phyloP scores from a whole-genome alignment of 2,888 invertebrate genomes.

The Rhogogaster chlorosoma region DNA sequence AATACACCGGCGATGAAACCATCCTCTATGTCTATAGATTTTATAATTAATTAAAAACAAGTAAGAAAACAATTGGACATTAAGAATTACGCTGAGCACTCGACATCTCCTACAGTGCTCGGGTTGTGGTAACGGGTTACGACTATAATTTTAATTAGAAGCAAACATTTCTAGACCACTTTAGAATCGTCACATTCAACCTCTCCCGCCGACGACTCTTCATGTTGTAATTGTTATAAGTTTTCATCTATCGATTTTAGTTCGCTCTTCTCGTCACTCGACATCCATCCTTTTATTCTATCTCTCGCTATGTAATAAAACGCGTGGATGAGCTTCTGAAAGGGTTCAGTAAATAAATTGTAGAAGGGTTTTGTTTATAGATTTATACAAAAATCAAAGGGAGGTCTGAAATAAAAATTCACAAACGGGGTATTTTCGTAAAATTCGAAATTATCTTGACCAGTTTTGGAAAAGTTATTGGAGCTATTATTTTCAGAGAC shows the following conservation, averaged over 20 bases:
- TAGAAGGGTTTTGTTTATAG: background rate
- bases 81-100: conserved; percentile 67
- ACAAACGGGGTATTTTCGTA: background rate
- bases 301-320: background rate
- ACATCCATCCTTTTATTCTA: background rate
- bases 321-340: background rate
- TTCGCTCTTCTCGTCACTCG: background rate
- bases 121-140: conserved; percentile 50
- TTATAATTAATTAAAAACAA: conserved; percentile 71
- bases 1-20: background rate
- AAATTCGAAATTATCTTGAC: background rate
- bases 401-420: background rate
- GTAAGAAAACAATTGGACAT: conserved; percentile 72
- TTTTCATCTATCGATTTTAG: conserved; percentile 5
- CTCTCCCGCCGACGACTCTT: conserved; percentile 56
- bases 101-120: conserved; percentile 46
- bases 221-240: conserved; percentile 27
- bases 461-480: background rate
- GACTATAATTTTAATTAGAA: conserved; percentile 75
- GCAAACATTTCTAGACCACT: conserved; percentile 71
- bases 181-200: conserved; percentile 30
- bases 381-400: background rate
- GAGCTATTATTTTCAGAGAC: background rate
- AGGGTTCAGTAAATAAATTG: background rate
- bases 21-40: background rate